Evolutionary conservation across 2,113 vertebrate genomes (phyloP), one percentile per base, ranked within the genome.

Genomic region (Zosterops borbonicus): DNA sequence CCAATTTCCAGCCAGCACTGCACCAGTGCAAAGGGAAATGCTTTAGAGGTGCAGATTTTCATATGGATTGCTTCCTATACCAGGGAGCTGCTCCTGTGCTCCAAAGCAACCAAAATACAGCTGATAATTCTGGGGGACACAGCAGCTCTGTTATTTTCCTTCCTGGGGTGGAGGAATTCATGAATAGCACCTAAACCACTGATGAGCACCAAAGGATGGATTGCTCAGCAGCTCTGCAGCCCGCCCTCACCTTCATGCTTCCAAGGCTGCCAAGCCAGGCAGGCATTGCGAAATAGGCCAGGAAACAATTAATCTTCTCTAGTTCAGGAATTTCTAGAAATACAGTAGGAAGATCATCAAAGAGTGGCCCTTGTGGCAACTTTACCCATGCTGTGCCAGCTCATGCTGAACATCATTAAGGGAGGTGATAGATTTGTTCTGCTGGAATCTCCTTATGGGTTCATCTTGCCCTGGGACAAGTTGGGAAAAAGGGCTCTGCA

Each of bases 311-410:
- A 9, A 35, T 56, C 35, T 88, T 31, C 78, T 39, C 41, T 65
- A 18, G 25, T 65, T 77, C 35, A 25, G 69, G 79, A 79, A 62
- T 53, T 50, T 56, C 41, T 44, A 12, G 41, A 69, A 64, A 33
- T 33, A 35, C 13, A 4, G 18, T 14, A 21, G 50, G 50, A 77
- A 46, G 42, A 42, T 21, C 17, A 13, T 39, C 46, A 49, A 58
- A 41, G 55, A 63, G 14, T 20, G 25, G 22, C 39, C 5, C 20
- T 21, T 2, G 1, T 47, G 55, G 59, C n/a, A 85, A 3, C 33
- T 62, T 73, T 14, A 39, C 12, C 11, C 2, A 1, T 31, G 62
- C 20, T 0, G 0, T 39, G 24, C 35, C 21, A 60, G 21, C 53
- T 83, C 20, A 1, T 63, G 25, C 27, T 60, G 49, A 49, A 21